A percentile compares a stretch with the other conserved stretches of the same genome.
phyloP scores from a whole-genome alignment of 2,888 invertebrate species.

The Thelaira solivaga region DNA sequence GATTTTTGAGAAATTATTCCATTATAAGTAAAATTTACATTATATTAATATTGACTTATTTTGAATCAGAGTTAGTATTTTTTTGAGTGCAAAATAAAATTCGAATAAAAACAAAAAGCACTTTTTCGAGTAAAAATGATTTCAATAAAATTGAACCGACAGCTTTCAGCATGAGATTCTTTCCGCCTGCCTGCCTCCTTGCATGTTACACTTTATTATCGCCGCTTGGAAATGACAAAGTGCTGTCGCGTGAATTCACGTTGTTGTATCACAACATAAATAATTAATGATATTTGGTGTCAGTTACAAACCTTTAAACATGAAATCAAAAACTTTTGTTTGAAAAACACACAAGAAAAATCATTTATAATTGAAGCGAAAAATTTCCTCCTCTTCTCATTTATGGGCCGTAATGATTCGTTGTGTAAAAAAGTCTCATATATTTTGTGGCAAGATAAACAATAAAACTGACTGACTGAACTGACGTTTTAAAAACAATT shows the following conservation, averaged over 20 bases:
- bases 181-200: too few relatives aligned
- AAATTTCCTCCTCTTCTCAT: constrained; percentile 1
- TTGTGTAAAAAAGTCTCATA: too few relatives aligned
- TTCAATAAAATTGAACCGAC: too few relatives aligned
- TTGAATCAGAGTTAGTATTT: too few relatives aligned
- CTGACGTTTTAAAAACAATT: not conserved
- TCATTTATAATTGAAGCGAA: constrained; percentile 10
- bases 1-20: too few relatives aligned
- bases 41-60: too few relatives aligned
- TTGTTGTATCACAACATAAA: constrained; percentile 44
- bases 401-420: too few relatives aligned
- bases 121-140: too few relatives aligned
- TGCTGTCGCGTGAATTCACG: constrained; percentile 35
- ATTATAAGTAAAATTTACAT: too few relatives aligned
- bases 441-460: constrained; percentile 39
- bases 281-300: constrained; percentile 74
- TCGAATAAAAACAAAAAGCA: too few relatives aligned
- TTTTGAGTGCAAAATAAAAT: too few relatives aligned
- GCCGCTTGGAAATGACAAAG: constrained; percentile 39
- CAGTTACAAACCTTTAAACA: constrained; percentile 72
- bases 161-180: too few relatives aligned
- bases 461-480: constrained; percentile 32
- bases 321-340: constrained; percentile 67
- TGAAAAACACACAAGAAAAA: constrained; percentile 56
- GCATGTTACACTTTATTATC: not conserved